These are phyloP conservation scores for Lampropteryx suffumata DNA, from an alignment of 2,888 invertebrate species.

Conservation along the genomic window DNA sequence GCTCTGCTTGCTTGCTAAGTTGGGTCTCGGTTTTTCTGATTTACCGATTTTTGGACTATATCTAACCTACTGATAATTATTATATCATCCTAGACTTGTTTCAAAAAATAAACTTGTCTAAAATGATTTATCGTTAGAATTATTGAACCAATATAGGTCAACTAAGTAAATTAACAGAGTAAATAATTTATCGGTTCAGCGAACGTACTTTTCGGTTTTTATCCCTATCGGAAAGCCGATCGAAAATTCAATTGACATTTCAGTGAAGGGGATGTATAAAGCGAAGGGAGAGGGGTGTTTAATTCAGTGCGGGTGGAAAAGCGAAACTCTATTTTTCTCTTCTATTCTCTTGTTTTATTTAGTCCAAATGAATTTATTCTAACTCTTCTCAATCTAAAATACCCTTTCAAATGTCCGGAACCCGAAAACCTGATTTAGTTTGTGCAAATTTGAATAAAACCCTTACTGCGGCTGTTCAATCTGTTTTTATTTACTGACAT, in stretches of 20 bases:
- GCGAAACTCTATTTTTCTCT: constrained; percentile 55
- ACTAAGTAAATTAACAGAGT: too few species aligned
- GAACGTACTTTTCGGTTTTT: constrained; percentile 7
- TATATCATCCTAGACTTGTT: too few species aligned
- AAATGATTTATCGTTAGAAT: too few species aligned
- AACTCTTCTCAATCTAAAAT: constrained; percentile 19
- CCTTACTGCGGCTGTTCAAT: constrained; percentile 27
- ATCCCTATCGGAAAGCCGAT: constrained; percentile 53
- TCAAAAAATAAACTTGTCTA: too few species aligned
- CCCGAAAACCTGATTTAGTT: constrained; percentile 16
- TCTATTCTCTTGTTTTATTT: constrained; percentile 49
- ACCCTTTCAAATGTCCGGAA: constrained; percentile 14
- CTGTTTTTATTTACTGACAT: constrained; percentile 35
- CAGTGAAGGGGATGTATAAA: constrained; percentile 60
- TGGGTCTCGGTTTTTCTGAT: neutral
- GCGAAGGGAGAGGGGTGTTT: constrained; percentile 52
- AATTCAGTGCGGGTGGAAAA: constrained; percentile 54
- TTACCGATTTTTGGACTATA: constrained; percentile 1
- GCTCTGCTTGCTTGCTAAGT: too few species aligned
- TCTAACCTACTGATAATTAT: too few species aligned
- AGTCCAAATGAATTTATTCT: constrained; percentile 45
- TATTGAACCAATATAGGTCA: too few species aligned
- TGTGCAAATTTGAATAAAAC: constrained; percentile 21
- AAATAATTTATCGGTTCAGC: constrained; percentile 1
- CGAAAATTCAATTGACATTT: constrained; percentile 75